Evolutionary conservation across 2,888 invertebrate genomes (phyloP), one percentile per base, ranked within the genome.

Genomic region (Xestobium rufovillosum): DNA sequence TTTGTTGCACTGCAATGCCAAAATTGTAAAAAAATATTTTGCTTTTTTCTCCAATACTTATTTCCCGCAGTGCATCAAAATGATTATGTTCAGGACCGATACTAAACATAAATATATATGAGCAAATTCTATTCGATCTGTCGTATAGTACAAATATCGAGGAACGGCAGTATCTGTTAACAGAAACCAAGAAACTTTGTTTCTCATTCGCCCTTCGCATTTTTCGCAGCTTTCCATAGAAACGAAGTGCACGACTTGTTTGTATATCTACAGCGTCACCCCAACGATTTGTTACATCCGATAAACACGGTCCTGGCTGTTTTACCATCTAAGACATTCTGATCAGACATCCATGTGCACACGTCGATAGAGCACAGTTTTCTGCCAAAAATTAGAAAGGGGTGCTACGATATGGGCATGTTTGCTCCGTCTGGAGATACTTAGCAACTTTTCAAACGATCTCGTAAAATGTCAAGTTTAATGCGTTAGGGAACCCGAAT

Each of bases 221-320:
- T 19, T 19, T 19, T 19, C 6, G 6, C 6, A 19, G n/a, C 6
- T 19, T 19, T n/a, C 23, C 23, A 19, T 19, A 19, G 6, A 19
- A 6, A 8, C 6, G 23, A 8, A 19, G 6, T 8, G 6, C 23
- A 19, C 26, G 26, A 33, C 14, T 29, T 23, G 17, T 15, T 19
- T 50, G 59, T 43, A 29, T 51, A 42, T 38, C 51, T 51, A 45
- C 42, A 48, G 49, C 38, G 49, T 53, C 54, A 56, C 60, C 60
- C 60, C 58, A 42, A 48, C 59, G 57, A 61, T 61, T 61, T 61
- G 60, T 61, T 60, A 59, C 59, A 52, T 57, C 53, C 60, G 59
- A 61, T 62, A 62, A 60, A 60, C 57, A 57, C 52, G 50, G 55
- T 53, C 54, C 48, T 49, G 52, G 51, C 51, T 55, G 55, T 58